These are phyloP conservation scores for Myrmecophaga tridactyla DNA, from an alignment of 2,113 vertebrate genomes.

Conservation along the genomic window DNA sequence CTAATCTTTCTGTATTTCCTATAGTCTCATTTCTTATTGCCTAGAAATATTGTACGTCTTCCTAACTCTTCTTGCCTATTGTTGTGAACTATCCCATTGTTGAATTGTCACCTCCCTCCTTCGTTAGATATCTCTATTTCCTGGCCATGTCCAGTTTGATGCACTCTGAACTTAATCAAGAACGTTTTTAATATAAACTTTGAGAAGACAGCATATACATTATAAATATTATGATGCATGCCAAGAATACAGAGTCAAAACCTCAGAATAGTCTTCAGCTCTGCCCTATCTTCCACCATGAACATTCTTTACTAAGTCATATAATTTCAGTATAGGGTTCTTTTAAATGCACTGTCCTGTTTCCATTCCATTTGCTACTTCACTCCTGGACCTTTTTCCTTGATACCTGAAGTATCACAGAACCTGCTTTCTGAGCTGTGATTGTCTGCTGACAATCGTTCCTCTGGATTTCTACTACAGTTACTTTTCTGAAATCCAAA, in stretches of 20 bases:
- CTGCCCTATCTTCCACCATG: neutral
- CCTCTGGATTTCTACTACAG: neutral
- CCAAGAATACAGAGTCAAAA: neutral
- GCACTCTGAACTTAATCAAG: neutral
- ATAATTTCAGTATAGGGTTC: neutral
- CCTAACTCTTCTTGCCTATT: neutral
- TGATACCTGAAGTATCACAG: neutral
- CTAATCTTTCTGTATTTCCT: neutral
- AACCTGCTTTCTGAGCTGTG: neutral
- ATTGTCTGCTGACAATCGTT: neutral
- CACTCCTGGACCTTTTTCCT: neutral
- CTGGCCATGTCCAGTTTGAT: neutral
- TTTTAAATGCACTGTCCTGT: neutral
- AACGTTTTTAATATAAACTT: neutral
- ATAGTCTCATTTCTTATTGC: neutral
- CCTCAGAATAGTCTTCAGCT: neutral
- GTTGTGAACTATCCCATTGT: neutral
- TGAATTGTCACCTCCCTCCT: neutral
- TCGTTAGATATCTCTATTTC: neutral
- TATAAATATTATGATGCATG: neutral
- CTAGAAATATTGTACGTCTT: neutral
- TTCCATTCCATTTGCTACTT: neutral
- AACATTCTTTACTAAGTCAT: neutral
- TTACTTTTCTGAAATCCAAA: conserved; percentile 18
- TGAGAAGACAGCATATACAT: neutral